Evolutionary conservation across 2,113 vertebrate species (phyloP), one percentile per base, ranked within the genome.

Genomic region (Turdus rufiventris): DNA sequence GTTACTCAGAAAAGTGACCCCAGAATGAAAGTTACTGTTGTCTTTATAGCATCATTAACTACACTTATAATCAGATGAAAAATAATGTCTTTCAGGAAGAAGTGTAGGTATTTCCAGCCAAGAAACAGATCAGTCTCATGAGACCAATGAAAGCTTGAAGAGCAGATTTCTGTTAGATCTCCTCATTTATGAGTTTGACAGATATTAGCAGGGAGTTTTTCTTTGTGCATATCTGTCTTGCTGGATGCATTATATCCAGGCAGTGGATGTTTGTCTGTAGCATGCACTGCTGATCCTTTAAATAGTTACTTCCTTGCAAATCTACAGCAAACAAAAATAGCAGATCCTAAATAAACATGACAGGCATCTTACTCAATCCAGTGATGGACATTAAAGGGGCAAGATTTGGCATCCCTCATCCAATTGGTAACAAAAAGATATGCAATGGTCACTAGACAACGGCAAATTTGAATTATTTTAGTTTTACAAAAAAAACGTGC

Each of bases 401-500:
- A 93, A 91, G 42, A 45, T 93, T 86, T 90, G 90, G 28, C 78
- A n/a, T 96, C 23, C 70, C 68, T 70, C 53, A 65, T 88, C 48
- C 36, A 85, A 5, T 43, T 92, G 67, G 28, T 81, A 91, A 84
- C 36, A 87, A 86, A 94, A 95, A 73, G 57, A 83, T 90, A 92
- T 84, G 58, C 51, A 48, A 71, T 5, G 6, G 36, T 93, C 83
- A 91, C 34, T 66, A 76, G 40, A 89, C 43, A 87, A 80, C 12
- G 93, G 14, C 3, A 87, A 82, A 91, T 94, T 51, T 79, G 60
- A 84, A 78, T 88, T 86, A 91, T 86, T 96, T 96, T 51, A 88
- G 43, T 87, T 93, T 88, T 91, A 85, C 29, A 75, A 50, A 85
- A 38, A 95, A 74, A 34, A 65, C n/a, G 77, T 94, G 48, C 26